Conservation (phyloP, 30 jellyfish, hydroid and myxozoan genomes). For the Rhopilema esculentum region DNA sequence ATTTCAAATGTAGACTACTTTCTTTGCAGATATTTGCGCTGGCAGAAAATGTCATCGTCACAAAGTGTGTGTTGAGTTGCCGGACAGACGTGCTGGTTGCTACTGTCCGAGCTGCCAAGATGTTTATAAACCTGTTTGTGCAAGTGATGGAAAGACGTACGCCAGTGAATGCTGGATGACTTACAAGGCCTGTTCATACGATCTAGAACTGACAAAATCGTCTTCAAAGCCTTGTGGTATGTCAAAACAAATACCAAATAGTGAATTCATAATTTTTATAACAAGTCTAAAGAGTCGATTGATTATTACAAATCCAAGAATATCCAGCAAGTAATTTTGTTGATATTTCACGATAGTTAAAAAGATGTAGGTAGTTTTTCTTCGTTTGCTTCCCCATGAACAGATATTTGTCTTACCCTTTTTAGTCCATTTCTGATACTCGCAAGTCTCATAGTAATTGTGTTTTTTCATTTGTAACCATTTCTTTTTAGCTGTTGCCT, state of each 20-base stretch:
- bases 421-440: no score
- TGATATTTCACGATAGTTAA: no score
- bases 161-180: slow-evolving; percentile 87
- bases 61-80: slow-evolving; percentile 61
- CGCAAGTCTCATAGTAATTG: no score
- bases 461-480: background rate
- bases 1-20: background rate
- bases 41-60: slow-evolving; percentile 51
- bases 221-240: slow-evolving; percentile 78
- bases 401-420: no score
- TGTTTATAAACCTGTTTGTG: slow-evolving; percentile 79
- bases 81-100: slow-evolving; percentile 84
- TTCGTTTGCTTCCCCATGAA: no score
- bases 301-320: no score
- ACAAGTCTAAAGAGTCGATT: background rate
- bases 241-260: background rate
- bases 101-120: slow-evolving; percentile 82
- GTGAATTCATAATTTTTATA: background rate
- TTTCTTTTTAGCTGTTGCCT: slow-evolving; percentile 36
- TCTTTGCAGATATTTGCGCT: slow-evolving; percentile 69
- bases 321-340: no score
- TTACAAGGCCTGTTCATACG: slow-evolving; percentile 59
- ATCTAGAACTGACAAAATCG: slow-evolving; percentile 19
- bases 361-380: no score
- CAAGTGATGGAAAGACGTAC: slow-evolving; percentile 81